Conservation (phyloP, 1,140 invertebrate species). For the Brachystomella parvula region DNA sequence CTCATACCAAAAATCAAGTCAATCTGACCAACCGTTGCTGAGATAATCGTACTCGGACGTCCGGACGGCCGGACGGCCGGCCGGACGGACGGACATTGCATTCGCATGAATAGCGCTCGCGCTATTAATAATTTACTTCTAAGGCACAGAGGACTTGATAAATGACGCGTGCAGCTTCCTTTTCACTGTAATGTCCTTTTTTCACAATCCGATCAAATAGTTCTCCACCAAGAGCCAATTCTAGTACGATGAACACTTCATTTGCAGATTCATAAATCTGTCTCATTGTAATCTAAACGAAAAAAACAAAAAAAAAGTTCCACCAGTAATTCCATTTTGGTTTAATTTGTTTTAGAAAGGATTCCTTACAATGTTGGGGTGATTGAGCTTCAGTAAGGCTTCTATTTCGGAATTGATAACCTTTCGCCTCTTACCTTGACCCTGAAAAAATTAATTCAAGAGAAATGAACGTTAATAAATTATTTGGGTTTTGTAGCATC, state of each 20-base stretch:
- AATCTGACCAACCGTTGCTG: too few relatives aligned
- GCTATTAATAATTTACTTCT: constrained; percentile 40
- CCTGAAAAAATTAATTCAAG: constrained; percentile 35
- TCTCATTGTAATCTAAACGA: constrained; percentile 42
- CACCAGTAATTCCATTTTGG: too few relatives aligned
- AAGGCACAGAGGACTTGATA: constrained; percentile 45
- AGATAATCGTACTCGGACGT: too few relatives aligned
- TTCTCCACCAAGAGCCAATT: constrained; percentile 46
- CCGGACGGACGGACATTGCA: too few relatives aligned
- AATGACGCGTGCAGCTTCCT: constrained; percentile 46
- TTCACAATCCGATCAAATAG: constrained; percentile 50
- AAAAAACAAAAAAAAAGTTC: background rate
- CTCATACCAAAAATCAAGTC: too few relatives aligned
- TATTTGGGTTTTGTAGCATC: background rate
- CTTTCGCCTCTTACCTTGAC: constrained; percentile 38
- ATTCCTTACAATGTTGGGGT: constrained; percentile 41
- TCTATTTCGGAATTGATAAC: constrained; percentile 39
- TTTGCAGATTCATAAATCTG: constrained; percentile 43
- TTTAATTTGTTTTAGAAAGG: background rate
- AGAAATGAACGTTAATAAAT: background rate
- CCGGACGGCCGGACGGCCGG: too few relatives aligned
- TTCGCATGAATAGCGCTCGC: too few relatives aligned
- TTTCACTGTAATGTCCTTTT: constrained; percentile 42
- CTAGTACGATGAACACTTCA: constrained; percentile 43
- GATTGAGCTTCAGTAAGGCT: constrained; percentile 39